phyloP scores from a whole-genome alignment of 2,113 vertebrate species.

The Thalassarche chlororhynchos region DNA sequence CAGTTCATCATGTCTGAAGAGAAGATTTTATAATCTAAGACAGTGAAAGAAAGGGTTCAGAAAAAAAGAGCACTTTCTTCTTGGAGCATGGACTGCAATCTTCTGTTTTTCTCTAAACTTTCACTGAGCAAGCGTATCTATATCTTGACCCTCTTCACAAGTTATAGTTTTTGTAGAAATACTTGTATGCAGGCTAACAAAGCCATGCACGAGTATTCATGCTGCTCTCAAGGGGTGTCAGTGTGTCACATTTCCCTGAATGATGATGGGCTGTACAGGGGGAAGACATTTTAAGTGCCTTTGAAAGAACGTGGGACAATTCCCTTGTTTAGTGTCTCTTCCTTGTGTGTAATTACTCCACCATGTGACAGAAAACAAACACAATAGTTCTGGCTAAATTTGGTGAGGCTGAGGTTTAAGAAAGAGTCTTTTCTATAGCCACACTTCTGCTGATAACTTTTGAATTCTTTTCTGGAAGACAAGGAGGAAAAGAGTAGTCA shows the following conservation, averaged over 20 bases:
- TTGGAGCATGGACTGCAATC: neutral
- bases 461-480: neutral
- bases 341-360: neutral
- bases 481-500: neutral
- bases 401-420: neutral
- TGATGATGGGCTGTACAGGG: neutral
- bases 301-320: neutral
- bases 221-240: neutral
- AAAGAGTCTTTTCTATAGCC: neutral
- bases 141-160: neutral
- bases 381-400: neutral
- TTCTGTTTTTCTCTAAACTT: neutral
- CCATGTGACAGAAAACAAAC: neutral
- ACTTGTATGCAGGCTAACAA: neutral
- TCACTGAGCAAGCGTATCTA: neutral
- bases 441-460: neutral
- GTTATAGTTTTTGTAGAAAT: neutral
- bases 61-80: neutral
- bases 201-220: neutral
- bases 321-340: neutral
- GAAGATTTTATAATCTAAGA: neutral
- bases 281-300: neutral
- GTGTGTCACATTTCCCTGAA: neutral
- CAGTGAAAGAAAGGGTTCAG: neutral
- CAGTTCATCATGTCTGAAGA: neutral